Base-by-base conservation (phyloP, 2,113 vertebrate species). In the Pionites leucogaster region DNA sequence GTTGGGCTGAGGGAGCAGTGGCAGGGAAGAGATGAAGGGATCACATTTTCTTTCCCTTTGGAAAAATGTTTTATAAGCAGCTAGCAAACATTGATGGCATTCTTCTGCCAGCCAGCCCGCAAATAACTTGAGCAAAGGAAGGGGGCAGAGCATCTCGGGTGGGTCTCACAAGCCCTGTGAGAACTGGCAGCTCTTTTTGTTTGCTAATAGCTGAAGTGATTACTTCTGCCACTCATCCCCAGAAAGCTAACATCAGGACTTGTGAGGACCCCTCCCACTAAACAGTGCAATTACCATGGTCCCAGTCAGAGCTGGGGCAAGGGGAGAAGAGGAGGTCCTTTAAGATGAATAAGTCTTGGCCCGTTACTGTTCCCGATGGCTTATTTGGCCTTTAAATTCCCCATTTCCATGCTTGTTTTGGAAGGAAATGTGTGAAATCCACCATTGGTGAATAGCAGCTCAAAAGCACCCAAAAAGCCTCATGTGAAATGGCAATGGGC, bases 151-250 rank as follows among this genome's bases (percentile, higher is more conserved):
- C 17, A 49, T 83, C 33, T 70, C 3, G 0, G 29, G 79, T 16
- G 14, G 86, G 77, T 14, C 63, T 84, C 47, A 76, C 53, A 75
- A 96, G 88, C 89, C 65, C 88, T 96, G 95, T 96, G 96, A 95
- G 95, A 95, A 71, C 67, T 76, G 64, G 72, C 69, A 53, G 64
- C 27, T 6, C 80, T 39, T 74, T 96, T 82, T 95, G 85, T 97
- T 97, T 96, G 89, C 77, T 76, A 79, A 79, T 88, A 95, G 71
- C 82, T 93, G 5, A 92, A 96, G 94, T 74, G 95, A 91, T 97
- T 97, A 52, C 77, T 92, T 91, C 82, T 94, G 79, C 81, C 93
- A 82, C 41, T 97, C 88, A 93, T 80, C 80, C 93, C 68, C 57
- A 68, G 91, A 94, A 82, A 55, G 74, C 44, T 96, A 88, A 94